These are phyloP conservation scores for Parascotia fuliginaria DNA, from an alignment of 2,888 invertebrate species.

Conservation along the genomic window DNA sequence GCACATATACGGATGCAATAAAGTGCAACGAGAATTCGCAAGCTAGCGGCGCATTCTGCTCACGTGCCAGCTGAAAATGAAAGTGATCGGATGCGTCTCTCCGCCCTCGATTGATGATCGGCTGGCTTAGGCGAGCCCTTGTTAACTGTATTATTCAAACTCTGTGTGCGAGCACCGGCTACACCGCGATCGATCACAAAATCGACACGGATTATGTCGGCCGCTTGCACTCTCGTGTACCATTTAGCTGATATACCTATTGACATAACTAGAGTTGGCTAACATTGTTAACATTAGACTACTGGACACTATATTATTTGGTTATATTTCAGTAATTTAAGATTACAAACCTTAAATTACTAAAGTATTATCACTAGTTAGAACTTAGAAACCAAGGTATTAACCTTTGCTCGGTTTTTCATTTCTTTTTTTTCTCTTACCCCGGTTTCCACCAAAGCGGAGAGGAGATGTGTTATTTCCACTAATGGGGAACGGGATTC, in stretches of 20 bases:
- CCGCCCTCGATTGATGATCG: conserved; percentile 77
- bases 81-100: conserved; percentile 82
- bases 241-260: conserved; percentile 54
- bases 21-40: conserved; percentile 83
- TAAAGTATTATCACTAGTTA: too few species aligned
- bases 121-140: conserved; percentile 73
- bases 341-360: too few species aligned
- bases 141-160: conserved; percentile 82
- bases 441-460: too few species aligned
- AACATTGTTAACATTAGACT: too few species aligned
- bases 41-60: conserved; percentile 76
- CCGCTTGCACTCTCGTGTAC: conserved; percentile 62
- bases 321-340: too few species aligned
- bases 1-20: conserved; percentile 83
- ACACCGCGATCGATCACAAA: conserved; percentile 63
- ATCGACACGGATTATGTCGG: conserved; percentile 48
- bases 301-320: too few species aligned
- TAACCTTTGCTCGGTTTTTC: too few species aligned
- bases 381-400: too few species aligned
- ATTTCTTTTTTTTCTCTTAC: too few species aligned
- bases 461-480: too few species aligned
- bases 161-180: conserved; percentile 50
- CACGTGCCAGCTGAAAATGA: conserved; percentile 80
- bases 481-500: too few species aligned
- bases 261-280: conserved; percentile 22